These are phyloP conservation scores for Conger conger DNA, from an alignment of 2,113 vertebrate species.

Conservation along the genomic window DNA sequence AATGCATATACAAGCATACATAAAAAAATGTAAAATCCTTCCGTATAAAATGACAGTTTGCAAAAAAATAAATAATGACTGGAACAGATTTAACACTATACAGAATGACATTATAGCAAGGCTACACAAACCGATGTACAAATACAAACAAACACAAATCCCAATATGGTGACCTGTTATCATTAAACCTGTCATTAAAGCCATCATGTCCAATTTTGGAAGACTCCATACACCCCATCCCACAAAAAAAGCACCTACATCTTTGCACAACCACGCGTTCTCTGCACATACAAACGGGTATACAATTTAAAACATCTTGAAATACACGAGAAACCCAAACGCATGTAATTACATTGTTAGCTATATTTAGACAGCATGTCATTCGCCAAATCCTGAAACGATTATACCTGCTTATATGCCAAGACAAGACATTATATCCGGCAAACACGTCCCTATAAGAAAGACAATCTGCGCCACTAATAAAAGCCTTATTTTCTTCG, in stretches of 20 bases:
- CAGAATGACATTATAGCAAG: background rate
- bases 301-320: background rate
- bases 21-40: background rate
- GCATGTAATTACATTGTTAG: background rate
- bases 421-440: slow-evolving; percentile 9
- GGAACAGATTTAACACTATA: background rate
- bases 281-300: background rate
- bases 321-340: background rate
- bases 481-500: slow-evolving; percentile 44
- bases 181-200: slow-evolving; percentile 5
- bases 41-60: background rate
- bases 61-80: background rate
- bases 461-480: slow-evolving; percentile 21
- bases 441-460: background rate
- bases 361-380: background rate
- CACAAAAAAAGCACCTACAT: background rate
- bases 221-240: background rate
- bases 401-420: slow-evolving; percentile 1
- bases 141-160: background rate
- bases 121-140: background rate
- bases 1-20: background rate
- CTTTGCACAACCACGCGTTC: background rate
- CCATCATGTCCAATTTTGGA: background rate
- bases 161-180: background rate
- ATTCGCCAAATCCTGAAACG: background rate